Evolutionary conservation across 2,888 invertebrate genomes (phyloP).

Genomic region (Desoria tigrina): DNA sequence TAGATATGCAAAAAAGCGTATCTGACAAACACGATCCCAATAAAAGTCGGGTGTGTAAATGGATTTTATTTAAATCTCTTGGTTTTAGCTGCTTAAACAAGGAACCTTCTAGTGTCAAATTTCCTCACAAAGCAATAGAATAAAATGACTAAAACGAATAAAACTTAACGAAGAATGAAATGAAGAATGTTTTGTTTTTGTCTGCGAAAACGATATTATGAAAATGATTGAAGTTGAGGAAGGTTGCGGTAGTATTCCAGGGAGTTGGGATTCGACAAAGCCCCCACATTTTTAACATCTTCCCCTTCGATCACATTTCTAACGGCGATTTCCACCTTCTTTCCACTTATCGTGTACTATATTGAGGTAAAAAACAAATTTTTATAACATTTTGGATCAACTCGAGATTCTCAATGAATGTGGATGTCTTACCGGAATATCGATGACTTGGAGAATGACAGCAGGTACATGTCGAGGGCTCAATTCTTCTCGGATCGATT

Average conservation of each 20-base stretch:
- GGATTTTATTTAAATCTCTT: no score
- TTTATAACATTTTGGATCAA: background rate
- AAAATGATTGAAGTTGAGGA: conserved; percentile 53
- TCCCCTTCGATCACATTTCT: conserved; percentile 58
- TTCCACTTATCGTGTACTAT: conserved; percentile 64
- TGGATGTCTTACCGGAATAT: conserved; percentile 54
- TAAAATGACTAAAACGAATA: no score
- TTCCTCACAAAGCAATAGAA: no score
- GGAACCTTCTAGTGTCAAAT: no score
- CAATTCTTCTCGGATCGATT: conserved; percentile 58
- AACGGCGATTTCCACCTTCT: conserved; percentile 64
- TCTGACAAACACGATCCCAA: no score
- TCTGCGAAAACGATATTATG: no score
- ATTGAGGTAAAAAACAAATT: conserved; percentile 10
- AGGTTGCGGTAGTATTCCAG: conserved; percentile 58
- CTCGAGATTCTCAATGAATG: background rate
- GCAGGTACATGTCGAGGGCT: conserved; percentile 63
- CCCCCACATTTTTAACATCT: conserved; percentile 59
- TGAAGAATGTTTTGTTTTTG: no score
- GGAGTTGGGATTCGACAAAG: conserved; percentile 60
- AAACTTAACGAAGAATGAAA: no score
- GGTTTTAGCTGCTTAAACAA: no score
- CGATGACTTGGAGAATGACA: conserved; percentile 56
- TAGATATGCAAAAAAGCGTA: no score
- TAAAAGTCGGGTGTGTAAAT: no score